Base-by-base conservation (phyloP, 23 tunicate species). In the Clavelina lepadiformis region DNA sequence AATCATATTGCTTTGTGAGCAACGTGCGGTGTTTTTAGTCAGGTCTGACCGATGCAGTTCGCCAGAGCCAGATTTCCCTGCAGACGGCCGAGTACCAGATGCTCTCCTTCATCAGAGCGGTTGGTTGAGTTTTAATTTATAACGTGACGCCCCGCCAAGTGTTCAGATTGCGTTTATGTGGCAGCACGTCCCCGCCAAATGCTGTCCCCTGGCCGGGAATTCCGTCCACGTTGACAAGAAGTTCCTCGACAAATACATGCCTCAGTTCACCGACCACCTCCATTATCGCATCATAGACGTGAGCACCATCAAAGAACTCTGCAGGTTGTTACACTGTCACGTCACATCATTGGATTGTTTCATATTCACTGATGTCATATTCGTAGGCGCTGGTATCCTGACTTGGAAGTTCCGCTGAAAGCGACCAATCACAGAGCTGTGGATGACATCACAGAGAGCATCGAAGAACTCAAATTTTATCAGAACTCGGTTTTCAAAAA, bases 171-270 rank as follows among this genome's bases (percentile, higher is more conserved):
- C n/a, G n/a, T n/a, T 63, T 27, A 8, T 8, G 5, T 58, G 70
- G 19, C 38, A 80, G 79, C 74, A 86, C 31, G 49, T 59, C 5
- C 79, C 75, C 6, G 22, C 54, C 19, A 37, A 63, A 19, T 23
- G 7, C 15, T 71, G 78, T 62, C 98, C 98, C 3, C 79, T 93
- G 34, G 98, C 94, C 60, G 98, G 98, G 15, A 93, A 85, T 44
- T 72, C 88, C 3, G 76, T 93, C 33, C 94, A 85, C 56, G 83
- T 61, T 32, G 98, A 93, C 56, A 83, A 83, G 53, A 63, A 26
- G 22, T 93, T 93, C 49, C 68, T 93, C 4, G 71, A 74, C 61
- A 85, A 93, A 54, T 79, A 78, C 59, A 83, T 93, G 98, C 98
- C 94, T 1, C 41, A 24, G 19, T 73, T 85, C 36, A 51, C 68